Base-by-base conservation (phyloP, 2,888 invertebrate species). In the Melanotus villosus region DNA sequence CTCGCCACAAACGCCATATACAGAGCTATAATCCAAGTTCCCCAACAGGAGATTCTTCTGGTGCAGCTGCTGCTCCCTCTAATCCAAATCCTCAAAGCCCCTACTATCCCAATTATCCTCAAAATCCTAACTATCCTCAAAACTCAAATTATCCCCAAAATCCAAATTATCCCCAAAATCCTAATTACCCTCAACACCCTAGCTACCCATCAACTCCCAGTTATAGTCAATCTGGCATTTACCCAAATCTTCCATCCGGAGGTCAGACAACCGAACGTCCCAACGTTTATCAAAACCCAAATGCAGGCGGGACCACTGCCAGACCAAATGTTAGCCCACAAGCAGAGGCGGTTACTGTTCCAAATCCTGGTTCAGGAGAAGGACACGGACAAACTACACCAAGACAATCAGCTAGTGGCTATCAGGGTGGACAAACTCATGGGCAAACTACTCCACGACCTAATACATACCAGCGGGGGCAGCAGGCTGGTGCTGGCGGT, bases 241-340 rank as follows among this genome's bases (percentile, higher is more conserved):
- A 45, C 19, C 9, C 45, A 16, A 16, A 4, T 16, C 16, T 6
- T 10, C 43, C 43, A 36, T 66, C 75, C 52, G 34, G 58, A 0
- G 76, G 75, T 66, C 34, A 47, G 10, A 84, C 83, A 1, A 84
- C 83, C 0, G 77, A 80, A 1, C 73, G 83, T 54, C 77, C 83
- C 0, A 76, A 76, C 9, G 68, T 74, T 4, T 74, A 76, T 54
- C 70, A 76, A 60, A 5, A 3, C 4, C 4, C 4, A 26, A 26
- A 7, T 7, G 4, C 3, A 5, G 26, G 26, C 3, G 4, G 7
- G 3, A 38, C 38, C 4, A 38, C 38, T 38, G 5, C 57, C 9
- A 26, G 26, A 7, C 26, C 26, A 7, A 26, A 26, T 7, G 26
- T 26, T 5, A 79, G 80, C n/a, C n/a, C n/a, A n/a, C 76, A 30